phyloP scores from a whole-genome alignment of 2,797 vertebrate species.

The Nannoperca australis region DNA sequence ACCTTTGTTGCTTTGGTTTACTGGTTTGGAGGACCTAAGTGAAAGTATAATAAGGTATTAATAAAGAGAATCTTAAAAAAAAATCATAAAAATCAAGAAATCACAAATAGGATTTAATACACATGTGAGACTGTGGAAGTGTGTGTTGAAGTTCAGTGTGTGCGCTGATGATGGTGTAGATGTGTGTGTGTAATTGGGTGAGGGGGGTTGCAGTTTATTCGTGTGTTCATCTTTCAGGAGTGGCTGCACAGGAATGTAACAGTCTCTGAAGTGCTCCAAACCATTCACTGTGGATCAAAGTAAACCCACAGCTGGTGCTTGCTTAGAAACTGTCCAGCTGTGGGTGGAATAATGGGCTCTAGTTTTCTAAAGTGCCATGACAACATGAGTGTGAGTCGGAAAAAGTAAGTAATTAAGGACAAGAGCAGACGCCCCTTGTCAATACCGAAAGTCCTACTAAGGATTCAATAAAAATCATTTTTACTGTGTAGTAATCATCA shows the following conservation, averaged over 20 bases:
- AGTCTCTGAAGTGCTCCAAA: constrained; percentile 61
- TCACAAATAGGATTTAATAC: too few relatives aligned
- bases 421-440: constrained; percentile 27
- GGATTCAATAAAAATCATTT: not conserved
- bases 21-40: constrained; percentile 1
- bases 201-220: constrained; percentile 47
- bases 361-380: constrained; percentile 26
- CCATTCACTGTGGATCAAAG: constrained; percentile 68
- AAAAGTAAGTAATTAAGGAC: constrained; percentile 21
- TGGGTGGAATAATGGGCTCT: constrained; percentile 59
- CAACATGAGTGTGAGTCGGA: constrained; percentile 35
- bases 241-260: constrained; percentile 73
- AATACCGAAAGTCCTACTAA: constrained; percentile 5
- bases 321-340: constrained; percentile 65
- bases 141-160: not conserved
- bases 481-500: not conserved
- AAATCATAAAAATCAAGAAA: too few relatives aligned
- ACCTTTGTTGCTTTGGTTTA: not conserved
- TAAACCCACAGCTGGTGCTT: constrained; percentile 67
- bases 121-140: too few relatives aligned
- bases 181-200: constrained; percentile 22
- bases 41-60: too few relatives aligned
- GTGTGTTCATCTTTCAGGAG: constrained; percentile 71
- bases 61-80: too few relatives aligned
- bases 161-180: constrained; percentile 11